Conservation (phyloP, 2,888 invertebrate genomes). For the Corythucha ciliata region DNA sequence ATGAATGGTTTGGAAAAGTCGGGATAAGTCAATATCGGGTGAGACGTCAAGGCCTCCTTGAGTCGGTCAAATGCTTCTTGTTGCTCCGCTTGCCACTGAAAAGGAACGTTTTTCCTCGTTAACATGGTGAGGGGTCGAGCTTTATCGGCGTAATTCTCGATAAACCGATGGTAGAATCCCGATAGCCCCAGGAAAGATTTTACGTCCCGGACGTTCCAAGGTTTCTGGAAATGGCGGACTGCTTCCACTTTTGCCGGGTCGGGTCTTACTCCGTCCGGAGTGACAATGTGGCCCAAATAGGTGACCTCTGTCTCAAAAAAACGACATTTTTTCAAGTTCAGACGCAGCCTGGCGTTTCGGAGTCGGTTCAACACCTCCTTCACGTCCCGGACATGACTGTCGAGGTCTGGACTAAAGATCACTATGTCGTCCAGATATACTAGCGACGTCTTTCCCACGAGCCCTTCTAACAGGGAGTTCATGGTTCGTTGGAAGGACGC, state of each 20-base stretch:
- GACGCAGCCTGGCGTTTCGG: neutral
- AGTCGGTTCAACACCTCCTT: neutral
- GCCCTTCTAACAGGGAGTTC: constrained; percentile 25
- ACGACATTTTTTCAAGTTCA: constrained; percentile 8
- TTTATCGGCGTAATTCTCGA: constrained; percentile 1
- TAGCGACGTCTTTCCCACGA: constrained; percentile 23
- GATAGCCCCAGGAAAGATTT: constrained; percentile 2
- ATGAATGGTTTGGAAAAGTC: no score
- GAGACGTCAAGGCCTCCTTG: constrained; percentile 4
- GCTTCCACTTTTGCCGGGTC: constrained; percentile 10
- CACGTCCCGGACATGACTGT: neutral
- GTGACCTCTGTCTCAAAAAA: neutral
- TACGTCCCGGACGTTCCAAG: neutral
- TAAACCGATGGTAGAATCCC: constrained; percentile 8
- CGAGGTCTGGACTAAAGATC: constrained; percentile 4
- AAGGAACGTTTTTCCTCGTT: neutral
- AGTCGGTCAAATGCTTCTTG: neutral
- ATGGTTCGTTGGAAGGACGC: constrained; percentile 30
- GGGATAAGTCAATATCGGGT: neutral
- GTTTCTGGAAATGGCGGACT: neutral
- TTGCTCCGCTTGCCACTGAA: constrained; percentile 4
- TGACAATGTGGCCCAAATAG: constrained; percentile 9
- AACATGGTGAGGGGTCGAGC: constrained; percentile 3
- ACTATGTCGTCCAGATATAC: constrained; percentile 20
- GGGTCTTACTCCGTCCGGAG: neutral